A percentile compares a stretch with the other conserved stretches of the same genome.
phyloP scores from a whole-genome alignment of 2,797 vertebrate genomes.

The Notamacropus eugenii region DNA sequence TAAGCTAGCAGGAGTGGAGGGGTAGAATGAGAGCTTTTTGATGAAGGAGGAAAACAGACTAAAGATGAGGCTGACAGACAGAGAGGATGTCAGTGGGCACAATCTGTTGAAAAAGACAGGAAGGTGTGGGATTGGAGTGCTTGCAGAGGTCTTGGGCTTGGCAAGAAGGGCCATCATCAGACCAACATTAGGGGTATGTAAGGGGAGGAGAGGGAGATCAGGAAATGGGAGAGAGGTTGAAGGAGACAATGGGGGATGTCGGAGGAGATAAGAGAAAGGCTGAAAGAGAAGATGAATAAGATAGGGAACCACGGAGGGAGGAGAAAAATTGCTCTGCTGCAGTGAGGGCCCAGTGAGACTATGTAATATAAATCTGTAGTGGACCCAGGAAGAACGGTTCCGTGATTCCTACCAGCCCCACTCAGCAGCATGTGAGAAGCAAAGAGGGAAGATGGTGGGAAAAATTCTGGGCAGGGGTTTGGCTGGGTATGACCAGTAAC shows the following conservation, averaged over 20 bases:
- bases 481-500: background rate
- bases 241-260: no score
- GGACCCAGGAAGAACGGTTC: background rate
- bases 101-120: no score
- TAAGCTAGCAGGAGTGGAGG: no score
- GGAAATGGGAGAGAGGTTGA: background rate
- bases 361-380: background rate
- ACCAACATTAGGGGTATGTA: no score
- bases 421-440: background rate
- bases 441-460: background rate
- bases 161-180: background rate
- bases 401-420: background rate
- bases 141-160: no score
- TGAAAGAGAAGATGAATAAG: no score
- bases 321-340: background rate
- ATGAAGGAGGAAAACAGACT: background rate
- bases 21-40: background rate
- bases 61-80: no score
- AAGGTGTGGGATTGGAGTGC: background rate
- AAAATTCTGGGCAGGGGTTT: background rate
- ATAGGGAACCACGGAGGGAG: background rate
- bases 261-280: no score
- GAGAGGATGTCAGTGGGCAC: no score
- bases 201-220: no score
- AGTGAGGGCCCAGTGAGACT: background rate